Percentiles rank a stretch among this genome's conserved stretches.
These are phyloP conservation scores for Drosophila stalkeri DNA, from an alignment of 2,888 invertebrate genomes.

Conservation along the genomic window DNA sequence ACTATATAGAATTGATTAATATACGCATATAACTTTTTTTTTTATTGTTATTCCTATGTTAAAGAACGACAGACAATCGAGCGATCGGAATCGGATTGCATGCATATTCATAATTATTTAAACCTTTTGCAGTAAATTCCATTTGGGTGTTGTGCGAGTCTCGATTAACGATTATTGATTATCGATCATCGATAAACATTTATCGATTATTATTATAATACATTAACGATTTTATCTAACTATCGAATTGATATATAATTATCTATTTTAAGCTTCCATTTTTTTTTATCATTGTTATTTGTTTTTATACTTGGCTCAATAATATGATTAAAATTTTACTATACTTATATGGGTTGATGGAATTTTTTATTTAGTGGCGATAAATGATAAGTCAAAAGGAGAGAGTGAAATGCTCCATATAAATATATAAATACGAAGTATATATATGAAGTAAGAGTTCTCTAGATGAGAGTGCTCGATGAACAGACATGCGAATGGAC, in stretches of 20 bases:
- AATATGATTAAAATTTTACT: conserved; percentile 57
- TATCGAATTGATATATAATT: conserved; percentile 48
- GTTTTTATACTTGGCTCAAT: conserved; percentile 76
- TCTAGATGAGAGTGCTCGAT: neutral
- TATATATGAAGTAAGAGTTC: too few species aligned
- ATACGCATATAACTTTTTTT: conserved; percentile 38
- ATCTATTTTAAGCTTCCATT: conserved; percentile 53
- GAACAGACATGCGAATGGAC: too few species aligned
- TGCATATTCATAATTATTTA: conserved; percentile 43
- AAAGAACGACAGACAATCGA: conserved; percentile 9
- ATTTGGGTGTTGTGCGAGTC: conserved; percentile 49
- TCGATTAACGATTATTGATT: conserved; percentile 37
- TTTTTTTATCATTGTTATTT: conserved; percentile 73
- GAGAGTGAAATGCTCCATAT: neutral
- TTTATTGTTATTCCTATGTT: conserved; percentile 50
- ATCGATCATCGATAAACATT: neutral
- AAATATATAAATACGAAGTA: too few species aligned
- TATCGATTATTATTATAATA: conserved; percentile 35
- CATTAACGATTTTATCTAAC: conserved; percentile 40
- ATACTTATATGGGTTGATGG: conserved; percentile 29
- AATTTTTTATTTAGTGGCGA: neutral
- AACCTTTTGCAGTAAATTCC: conserved; percentile 30
- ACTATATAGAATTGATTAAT: conserved; percentile 41
- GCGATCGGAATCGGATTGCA: conserved; percentile 16
- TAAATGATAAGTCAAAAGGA: neutral